A percentile compares a stretch with the other conserved stretches of the same genome.
phyloP scores from a whole-genome alignment of 2,113 vertebrate genomes.

The Agelaius phoeniceus region DNA sequence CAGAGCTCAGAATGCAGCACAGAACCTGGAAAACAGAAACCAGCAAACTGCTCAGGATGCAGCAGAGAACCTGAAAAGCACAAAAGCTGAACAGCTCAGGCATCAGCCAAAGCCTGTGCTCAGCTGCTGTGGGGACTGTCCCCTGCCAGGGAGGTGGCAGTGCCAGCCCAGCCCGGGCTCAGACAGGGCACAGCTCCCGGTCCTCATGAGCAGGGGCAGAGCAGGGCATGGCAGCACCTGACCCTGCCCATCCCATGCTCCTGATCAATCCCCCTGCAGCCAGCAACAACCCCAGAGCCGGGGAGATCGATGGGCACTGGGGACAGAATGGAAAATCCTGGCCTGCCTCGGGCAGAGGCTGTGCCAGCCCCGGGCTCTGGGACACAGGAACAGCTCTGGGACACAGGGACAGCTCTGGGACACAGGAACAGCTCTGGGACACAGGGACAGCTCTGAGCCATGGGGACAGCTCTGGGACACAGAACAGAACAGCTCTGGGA shows the following conservation, averaged over 20 bases:
- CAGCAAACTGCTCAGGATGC: no score
- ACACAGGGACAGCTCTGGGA: no score
- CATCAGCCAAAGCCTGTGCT: rapidly evolving
- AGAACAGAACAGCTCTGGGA: no score
- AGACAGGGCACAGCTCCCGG: rapidly evolving
- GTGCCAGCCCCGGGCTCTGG: no score
- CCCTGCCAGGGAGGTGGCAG: background rate
- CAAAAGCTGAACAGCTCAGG: rapidly evolving
- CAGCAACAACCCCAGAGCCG: slow-evolving; percentile 27
- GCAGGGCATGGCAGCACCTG: background rate
- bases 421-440: no score
- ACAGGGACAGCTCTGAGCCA: no score
- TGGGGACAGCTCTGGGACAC: no score
- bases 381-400: no score
- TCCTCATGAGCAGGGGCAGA: background rate
- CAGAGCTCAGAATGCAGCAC: no score
- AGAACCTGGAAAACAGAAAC: no score
- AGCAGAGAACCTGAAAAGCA: background rate
- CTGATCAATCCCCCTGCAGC: slow-evolving; percentile 28
- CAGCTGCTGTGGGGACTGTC: background rate
- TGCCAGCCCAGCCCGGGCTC: background rate
- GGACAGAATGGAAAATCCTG: slow-evolving; percentile 67
- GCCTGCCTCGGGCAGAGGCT: background rate
- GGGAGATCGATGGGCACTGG: slow-evolving; percentile 36
- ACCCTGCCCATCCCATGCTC: background rate